A percentile compares a stretch with the other conserved stretches of the same genome.
Conservation (phyloP, 2,113 vertebrate species). For the Grammomys surdaster region DNA sequence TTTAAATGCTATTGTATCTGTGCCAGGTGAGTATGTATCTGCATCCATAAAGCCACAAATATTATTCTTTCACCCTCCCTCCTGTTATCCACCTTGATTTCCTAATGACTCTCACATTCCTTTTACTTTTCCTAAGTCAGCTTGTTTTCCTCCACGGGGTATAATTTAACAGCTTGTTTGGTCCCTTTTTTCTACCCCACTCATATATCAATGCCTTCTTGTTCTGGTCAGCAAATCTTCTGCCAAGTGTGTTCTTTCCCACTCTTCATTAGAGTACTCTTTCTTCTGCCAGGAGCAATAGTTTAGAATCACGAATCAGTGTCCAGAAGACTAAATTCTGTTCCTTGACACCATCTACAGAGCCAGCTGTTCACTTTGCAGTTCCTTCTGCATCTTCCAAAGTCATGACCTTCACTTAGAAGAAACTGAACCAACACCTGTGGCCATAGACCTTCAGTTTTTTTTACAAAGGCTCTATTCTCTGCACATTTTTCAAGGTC, state of each 20-base stretch:
- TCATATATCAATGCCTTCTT: slow-evolving; percentile 79
- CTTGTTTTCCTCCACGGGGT: slow-evolving; percentile 57
- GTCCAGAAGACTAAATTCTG: slow-evolving; percentile 76
- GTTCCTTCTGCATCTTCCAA: slow-evolving; percentile 72
- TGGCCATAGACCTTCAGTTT: slow-evolving; percentile 10
- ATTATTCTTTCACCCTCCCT: slow-evolving; percentile 1
- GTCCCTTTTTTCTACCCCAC: slow-evolving; percentile 3
- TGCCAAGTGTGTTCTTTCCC: slow-evolving; percentile 78
- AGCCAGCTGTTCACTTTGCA: slow-evolving; percentile 77
- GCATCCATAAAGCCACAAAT: neutral
- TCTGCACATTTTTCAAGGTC: neutral
- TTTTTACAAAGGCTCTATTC: slow-evolving; percentile 12
- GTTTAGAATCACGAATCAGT: slow-evolving; percentile 62
- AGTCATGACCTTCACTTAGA: slow-evolving; percentile 73
- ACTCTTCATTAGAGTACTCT: slow-evolving; percentile 71
- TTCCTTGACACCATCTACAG: slow-evolving; percentile 67
- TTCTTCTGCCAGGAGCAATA: slow-evolving; percentile 77
- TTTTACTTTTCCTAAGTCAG: slow-evolving; percentile 70
- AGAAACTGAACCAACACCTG: slow-evolving; percentile 69
- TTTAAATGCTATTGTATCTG: neutral
- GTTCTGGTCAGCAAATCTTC: slow-evolving; percentile 77
- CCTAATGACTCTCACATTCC: slow-evolving; percentile 13
- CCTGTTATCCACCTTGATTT: neutral
- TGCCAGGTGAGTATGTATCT: neutral
- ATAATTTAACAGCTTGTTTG: slow-evolving; percentile 73